Base-by-base conservation (phyloP, 2,113 vertebrate species). In the Percina caprodes region DNA sequence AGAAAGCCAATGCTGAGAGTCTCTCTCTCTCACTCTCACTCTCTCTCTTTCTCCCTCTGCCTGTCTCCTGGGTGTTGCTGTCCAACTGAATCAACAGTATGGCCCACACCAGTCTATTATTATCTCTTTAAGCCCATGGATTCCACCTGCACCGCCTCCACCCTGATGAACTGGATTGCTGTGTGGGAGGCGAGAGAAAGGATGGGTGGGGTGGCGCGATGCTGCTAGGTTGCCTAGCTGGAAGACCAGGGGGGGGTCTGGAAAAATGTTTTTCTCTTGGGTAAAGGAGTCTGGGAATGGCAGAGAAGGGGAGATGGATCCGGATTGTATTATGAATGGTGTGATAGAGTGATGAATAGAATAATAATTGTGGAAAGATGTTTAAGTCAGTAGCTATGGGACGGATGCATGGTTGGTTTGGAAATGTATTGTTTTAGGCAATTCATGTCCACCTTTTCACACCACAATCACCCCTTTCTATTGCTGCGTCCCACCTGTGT, bases 81-180 rank as follows among this genome's bases (percentile, higher is more conserved):
- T 94, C 92, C 92, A 82, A 92, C 89, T 88, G 83, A 92, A 94
- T 94, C 91, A 92, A 93, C 92, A 91, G 84, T 86, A 77, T 89
- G 87, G 82, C 86, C 90, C 89, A 86, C 91, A 91, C 86, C 84
- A 88, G 91, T 94, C 93, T 93, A 93, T 93, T 94, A 94, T 93
- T 94, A 93, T 91, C 92, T 93, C 89, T 92, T 93, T 91, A 91
- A 91, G 87, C 79, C 88, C 86, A 77, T 88, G 76, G 88, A 92
- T 90, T 91, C 90, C 90, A 91, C 90, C 88, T 92, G 89, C 78
- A 87, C 86, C 63, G 75, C 82, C 90, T 88, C 85, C 86, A 87
- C 73, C 83, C 82, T 80, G 84, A 90, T 89, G 86, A 91, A 93
- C 79, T 89, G 90, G 89, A 89, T 80, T 86, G 82, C 84, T 77